A percentile compares a stretch with the other conserved stretches of the same genome.
phyloP scores from a whole-genome alignment of 2,113 vertebrate species.

The rat (Rattus norvegicus) region DNA sequence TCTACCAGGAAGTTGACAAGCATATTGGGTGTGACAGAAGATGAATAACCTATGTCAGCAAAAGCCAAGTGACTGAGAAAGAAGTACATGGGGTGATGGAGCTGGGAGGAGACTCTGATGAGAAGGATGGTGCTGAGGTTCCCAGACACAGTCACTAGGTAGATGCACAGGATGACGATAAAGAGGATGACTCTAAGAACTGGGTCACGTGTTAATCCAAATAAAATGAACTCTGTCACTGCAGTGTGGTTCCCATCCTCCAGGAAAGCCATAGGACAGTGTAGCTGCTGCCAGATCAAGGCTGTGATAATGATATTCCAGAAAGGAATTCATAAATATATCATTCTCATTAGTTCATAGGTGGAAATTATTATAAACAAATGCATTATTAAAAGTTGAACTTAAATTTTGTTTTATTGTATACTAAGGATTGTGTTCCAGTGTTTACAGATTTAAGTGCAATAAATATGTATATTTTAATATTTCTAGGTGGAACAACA shows the following conservation, averaged over 20 bases:
- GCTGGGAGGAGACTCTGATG: slow-evolving; percentile 58
- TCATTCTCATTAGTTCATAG: not conserved
- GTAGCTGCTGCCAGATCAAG: not conserved
- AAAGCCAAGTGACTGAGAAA: slow-evolving; percentile 64
- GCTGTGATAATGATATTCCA: not conserved
- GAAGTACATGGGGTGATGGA: slow-evolving; percentile 65
- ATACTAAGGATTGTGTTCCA: not conserved
- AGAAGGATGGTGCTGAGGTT: slow-evolving; percentile 70
- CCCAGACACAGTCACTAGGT: slow-evolving; percentile 45
- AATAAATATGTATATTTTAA: not conserved
- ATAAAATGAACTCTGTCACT: slow-evolving; percentile 62
- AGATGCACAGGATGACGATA: not conserved
- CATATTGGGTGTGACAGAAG: slow-evolving; percentile 67
- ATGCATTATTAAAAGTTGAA: not conserved
- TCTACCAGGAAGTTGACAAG: slow-evolving; percentile 53
- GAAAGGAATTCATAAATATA: not conserved
- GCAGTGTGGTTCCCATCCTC: not conserved
- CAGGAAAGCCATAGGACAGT: not conserved
- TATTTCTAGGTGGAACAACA: not conserved
- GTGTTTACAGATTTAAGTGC: not conserved
- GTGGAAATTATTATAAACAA: not conserved
- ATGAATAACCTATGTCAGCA: slow-evolving; percentile 43
- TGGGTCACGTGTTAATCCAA: slow-evolving; percentile 62
- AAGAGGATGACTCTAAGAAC: slow-evolving; percentile 70
- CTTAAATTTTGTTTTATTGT: not conserved